Evolutionary conservation across 2,113 vertebrate species (phyloP).

Genomic region (Campylomormyrus numenius): DNA sequence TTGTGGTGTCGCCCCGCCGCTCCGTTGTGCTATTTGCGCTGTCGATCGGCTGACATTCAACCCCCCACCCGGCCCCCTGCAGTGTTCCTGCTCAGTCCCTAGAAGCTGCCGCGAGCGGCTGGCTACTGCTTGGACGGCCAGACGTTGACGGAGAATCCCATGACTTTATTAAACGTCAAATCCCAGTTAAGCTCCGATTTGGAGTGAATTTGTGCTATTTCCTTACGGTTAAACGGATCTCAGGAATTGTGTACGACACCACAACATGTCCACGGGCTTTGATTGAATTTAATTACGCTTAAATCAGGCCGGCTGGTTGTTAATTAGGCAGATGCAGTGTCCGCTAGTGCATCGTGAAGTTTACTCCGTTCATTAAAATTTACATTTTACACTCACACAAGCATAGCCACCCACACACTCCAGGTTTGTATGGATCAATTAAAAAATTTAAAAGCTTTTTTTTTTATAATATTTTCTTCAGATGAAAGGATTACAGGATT

Average conservation of each 20-base stretch:
- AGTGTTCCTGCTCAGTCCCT: background rate
- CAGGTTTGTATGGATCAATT: constrained; percentile 41
- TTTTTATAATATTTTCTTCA: constrained; percentile 55
- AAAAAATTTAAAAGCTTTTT: constrained; percentile 59
- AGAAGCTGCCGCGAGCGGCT: background rate
- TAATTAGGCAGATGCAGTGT: background rate
- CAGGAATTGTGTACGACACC: background rate
- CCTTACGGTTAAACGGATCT: background rate
- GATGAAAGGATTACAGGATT: constrained; percentile 61
- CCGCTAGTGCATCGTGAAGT: background rate
- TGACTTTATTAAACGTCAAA: background rate
- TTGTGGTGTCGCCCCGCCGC: background rate
- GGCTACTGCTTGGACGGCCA: background rate
- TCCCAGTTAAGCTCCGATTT: background rate
- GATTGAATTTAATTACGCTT: background rate
- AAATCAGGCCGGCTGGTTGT: background rate
- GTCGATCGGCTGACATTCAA: constrained; percentile 11
- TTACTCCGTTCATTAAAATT: background rate
- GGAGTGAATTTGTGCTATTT: constrained; percentile 7
- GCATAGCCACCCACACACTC: constrained; percentile 19
- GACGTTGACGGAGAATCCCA: background rate
- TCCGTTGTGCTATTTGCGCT: background rate
- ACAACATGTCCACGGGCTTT: background rate
- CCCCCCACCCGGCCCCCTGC: background rate
- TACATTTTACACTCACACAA: background rate